Evolutionary conservation across 2,888 invertebrate genomes (phyloP).

Genomic region (Rugalucina vietnamica): DNA sequence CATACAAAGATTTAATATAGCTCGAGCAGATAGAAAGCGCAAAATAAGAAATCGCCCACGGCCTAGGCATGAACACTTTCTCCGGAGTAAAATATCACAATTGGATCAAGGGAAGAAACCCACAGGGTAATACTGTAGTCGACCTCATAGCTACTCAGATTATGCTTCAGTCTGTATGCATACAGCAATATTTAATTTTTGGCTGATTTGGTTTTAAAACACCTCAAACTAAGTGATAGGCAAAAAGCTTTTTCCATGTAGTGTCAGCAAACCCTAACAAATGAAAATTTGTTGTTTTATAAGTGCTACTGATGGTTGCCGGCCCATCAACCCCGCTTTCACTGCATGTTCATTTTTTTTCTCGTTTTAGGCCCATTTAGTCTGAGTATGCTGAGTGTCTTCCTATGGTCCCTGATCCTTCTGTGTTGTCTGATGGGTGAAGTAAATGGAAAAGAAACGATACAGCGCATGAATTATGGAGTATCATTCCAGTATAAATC

Average conservation of each 20-base stretch:
- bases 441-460: not conserved
- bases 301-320: not conserved
- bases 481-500: not conserved
- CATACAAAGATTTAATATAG: not conserved
- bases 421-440: not conserved
- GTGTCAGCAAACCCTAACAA: slow-evolving; percentile 3
- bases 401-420: not conserved
- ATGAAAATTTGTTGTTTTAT: slow-evolving; percentile 24
- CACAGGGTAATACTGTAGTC: not conserved
- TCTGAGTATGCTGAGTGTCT: not conserved
- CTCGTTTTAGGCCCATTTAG: not conserved
- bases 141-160: not conserved
- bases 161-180: not conserved
- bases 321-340: not conserved
- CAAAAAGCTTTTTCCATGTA: not conserved
- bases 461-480: slow-evolving; percentile 8
- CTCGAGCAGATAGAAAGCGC: not conserved
- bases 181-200: too few relatives aligned
- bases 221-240: not conserved
- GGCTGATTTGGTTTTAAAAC: too few relatives aligned
- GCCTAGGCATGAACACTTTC: not conserved
- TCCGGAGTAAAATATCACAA: not conserved
- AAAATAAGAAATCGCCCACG: not conserved
- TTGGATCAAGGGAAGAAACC: not conserved
- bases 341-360: slow-evolving; percentile 11